Conservation (phyloP, 2,797 vertebrate species). For the Lerista edwardsae region DNA sequence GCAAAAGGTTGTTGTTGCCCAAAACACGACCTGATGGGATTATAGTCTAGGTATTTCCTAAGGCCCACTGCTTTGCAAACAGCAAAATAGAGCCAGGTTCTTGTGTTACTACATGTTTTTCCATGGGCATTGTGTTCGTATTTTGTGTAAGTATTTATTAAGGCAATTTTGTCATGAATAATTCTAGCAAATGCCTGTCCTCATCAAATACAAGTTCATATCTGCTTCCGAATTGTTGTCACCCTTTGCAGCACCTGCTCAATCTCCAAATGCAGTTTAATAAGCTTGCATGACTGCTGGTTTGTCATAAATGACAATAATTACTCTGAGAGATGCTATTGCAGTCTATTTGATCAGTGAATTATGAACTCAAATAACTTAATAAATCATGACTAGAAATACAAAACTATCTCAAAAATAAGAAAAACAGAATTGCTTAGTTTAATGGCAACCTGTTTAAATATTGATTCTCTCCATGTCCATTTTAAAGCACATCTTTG, state of each 20-base stretch:
- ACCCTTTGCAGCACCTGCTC: conserved; percentile 49
- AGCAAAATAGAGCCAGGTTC: too few species aligned
- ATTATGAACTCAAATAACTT: conserved; percentile 68
- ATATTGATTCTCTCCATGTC: conserved; percentile 61
- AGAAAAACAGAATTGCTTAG: conserved; percentile 58
- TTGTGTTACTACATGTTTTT: too few species aligned
- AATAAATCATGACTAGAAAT: conserved; percentile 60
- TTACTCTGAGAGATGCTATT: conserved; percentile 53
- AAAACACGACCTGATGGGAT: not conserved
- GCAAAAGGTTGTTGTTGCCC: not conserved
- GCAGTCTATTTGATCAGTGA: conserved; percentile 54
- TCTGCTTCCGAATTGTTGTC: conserved; percentile 24
- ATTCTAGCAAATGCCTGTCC: not conserved
- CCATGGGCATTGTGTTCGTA: too few species aligned
- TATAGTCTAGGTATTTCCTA: not conserved
- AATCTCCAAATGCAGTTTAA: conserved; percentile 63
- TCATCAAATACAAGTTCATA: not conserved
- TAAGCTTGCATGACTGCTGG: conserved; percentile 52
- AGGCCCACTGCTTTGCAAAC: too few species aligned
- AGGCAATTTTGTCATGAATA: not conserved
- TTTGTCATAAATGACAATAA: conserved; percentile 66
- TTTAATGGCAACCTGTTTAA: conserved; percentile 54
- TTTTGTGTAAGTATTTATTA: too few species aligned
- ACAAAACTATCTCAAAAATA: conserved; percentile 55
- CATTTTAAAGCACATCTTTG: too few species aligned